Base-by-base conservation (phyloP, 2,113 vertebrate genomes). In the Fregata magnificens region DNA sequence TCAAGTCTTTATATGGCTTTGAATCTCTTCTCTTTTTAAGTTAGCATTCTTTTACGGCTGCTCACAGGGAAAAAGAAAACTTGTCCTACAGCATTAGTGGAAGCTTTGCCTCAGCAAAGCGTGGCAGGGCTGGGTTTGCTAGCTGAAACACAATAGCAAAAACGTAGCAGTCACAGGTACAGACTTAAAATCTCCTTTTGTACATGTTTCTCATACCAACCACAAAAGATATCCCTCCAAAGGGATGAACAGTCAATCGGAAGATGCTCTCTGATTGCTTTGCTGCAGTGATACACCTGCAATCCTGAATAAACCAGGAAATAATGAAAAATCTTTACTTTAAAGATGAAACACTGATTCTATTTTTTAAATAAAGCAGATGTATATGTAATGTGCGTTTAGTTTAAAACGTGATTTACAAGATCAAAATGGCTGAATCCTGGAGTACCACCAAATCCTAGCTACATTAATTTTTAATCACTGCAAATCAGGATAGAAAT, bases 401-500 rank as follows among this genome's bases (percentile, higher is more conserved):
- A 94, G 34, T 86, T 90, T 92, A 88, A 97, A 97, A 92, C 18
- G 76, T 88, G 47, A 84, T 52, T 94, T 83, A 66, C 26, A 95
- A 88, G 55, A 94, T 67, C 79, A 83, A 90, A 90, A 88, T 42
- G 55, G 88, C 52, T 86, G 59, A 95, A 92, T 74, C 36, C 92
- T 74, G 55, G 65, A 92, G 47, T 32, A 71, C 44, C 72, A 88
- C 72, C 47, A 97, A 96, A 93, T 86, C 73, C 65, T 42, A 82
- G 47, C 36, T 49, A 87, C 77, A 94, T 92, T 95, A 86, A 71
- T 89, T 95, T 93, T 87, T 95, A 92, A 91, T 86, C 82, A 74
- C 56, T 84, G 65, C 44, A 86, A 86, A 96, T 93, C 80, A 72
- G 56, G 44, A 82, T 44, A 84, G 83, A 89, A 95, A 90, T 52